A percentile compares a stretch with the other conserved stretches of the same genome.
These are phyloP conservation scores for Myotis myotis DNA, from an alignment of 2,797 vertebrate species.

Conservation along the genomic window DNA sequence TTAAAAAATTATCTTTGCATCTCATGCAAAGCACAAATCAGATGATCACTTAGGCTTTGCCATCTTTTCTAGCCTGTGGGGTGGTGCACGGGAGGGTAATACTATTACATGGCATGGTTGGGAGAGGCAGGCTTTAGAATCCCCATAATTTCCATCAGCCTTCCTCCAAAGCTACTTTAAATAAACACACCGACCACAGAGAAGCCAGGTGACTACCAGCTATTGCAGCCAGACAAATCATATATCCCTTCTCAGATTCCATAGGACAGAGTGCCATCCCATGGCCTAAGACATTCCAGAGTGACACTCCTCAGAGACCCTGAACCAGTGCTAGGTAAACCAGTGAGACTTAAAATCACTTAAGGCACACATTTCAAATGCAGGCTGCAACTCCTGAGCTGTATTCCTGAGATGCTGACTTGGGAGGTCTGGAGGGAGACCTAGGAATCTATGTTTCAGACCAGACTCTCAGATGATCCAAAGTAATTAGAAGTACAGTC, in stretches of 20 bases:
- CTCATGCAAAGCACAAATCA: constrained; percentile 20
- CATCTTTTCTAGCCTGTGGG: neutral
- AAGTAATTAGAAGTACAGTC: neutral
- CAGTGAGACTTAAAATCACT: neutral
- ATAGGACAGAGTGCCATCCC: neutral
- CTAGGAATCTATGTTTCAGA: neutral
- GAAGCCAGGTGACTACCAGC: neutral
- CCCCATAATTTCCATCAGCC: neutral
- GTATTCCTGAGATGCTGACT: neutral
- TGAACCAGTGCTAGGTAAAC: neutral
- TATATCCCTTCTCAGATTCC: neutral
- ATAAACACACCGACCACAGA: neutral
- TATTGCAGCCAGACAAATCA: neutral
- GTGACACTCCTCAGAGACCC: neutral
- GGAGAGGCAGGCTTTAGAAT: neutral
- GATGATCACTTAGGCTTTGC: neutral
- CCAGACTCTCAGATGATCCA: neutral
- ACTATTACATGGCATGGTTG: neutral
- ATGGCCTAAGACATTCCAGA: neutral
- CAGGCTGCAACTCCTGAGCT: neutral
- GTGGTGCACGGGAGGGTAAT: neutral
- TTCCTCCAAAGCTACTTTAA: neutral
- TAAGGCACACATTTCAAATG: neutral
- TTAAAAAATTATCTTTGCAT: neutral
- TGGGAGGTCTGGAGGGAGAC: neutral